phyloP scores from a whole-genome alignment of 1,140 invertebrate species.

The Drosophila oshimai region DNA sequence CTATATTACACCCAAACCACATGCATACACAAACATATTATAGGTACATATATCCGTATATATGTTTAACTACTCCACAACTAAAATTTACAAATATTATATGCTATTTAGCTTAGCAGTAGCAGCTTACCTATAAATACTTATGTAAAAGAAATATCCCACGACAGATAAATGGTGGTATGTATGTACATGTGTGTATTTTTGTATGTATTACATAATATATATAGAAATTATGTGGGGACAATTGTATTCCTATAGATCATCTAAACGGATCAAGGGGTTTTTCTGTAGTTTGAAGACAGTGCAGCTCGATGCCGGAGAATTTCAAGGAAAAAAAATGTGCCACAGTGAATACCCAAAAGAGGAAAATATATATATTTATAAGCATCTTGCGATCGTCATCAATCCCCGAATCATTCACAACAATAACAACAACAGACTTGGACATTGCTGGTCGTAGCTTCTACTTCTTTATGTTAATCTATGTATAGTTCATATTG shows the following conservation, averaged over 20 bases:
- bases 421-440: conserved; percentile 28
- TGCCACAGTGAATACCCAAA: not conserved
- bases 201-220: conserved; percentile 44
- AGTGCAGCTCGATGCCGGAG: not conserved
- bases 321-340: not conserved
- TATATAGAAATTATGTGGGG: not conserved
- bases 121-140: conserved; percentile 29
- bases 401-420: conserved; percentile 22
- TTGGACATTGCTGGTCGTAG: conserved; percentile 60
- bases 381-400: conserved; percentile 13
- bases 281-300: not conserved
- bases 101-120: conserved; percentile 32
- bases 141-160: conserved; percentile 1
- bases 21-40: conserved; percentile 25
- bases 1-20: conserved; percentile 33
- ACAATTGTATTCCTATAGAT: not conserved
- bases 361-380: conserved; percentile 3
- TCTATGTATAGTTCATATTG: conserved; percentile 27
- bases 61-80: conserved; percentile 22
- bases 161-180: conserved; percentile 11
- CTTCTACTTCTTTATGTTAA: conserved; percentile 39
- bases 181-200: conserved; percentile 32
- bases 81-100: conserved; percentile 21
- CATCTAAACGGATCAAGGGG: not conserved
- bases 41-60: not conserved